phyloP scores from a whole-genome alignment of 2,888 invertebrate species.

The Harpalus rufipes region DNA sequence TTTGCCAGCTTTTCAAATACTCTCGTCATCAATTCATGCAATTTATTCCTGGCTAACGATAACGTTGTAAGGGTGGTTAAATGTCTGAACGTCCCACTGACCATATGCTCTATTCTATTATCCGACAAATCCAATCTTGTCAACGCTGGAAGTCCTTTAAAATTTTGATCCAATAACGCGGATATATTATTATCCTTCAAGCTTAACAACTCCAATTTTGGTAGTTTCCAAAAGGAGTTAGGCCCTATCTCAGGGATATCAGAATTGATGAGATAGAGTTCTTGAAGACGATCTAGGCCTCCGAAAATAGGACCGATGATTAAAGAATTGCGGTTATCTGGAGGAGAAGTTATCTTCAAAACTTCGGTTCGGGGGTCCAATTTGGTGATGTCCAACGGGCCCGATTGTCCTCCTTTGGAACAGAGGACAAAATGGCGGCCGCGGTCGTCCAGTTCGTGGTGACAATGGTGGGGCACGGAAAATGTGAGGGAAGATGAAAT shows the following conservation, averaged over 20 bases:
- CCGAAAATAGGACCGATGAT: slow-evolving; percentile 86
- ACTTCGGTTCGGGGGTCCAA: slow-evolving; percentile 83
- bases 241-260: slow-evolving; percentile 89
- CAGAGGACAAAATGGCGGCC: slow-evolving; percentile 82
- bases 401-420: slow-evolving; percentile 81
- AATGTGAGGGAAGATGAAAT: slow-evolving; percentile 68
- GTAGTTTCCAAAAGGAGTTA: slow-evolving; percentile 88
- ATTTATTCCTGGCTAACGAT: slow-evolving; percentile 84
- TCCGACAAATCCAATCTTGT: slow-evolving; percentile 86
- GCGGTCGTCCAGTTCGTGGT: slow-evolving; percentile 82
- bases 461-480: slow-evolving; percentile 81
- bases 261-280: slow-evolving; percentile 87
- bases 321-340: slow-evolving; percentile 81
- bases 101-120: slow-evolving; percentile 87
- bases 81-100: slow-evolving; percentile 87
- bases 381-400: slow-evolving; percentile 81
- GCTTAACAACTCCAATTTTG: slow-evolving; percentile 80
- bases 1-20: slow-evolving; percentile 85
- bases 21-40: slow-evolving; percentile 83
- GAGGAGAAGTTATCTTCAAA: slow-evolving; percentile 84
- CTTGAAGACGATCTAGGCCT: slow-evolving; percentile 80
- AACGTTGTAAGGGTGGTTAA: slow-evolving; percentile 83
- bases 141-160: slow-evolving; percentile 86
- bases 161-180: slow-evolving; percentile 85
- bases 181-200: slow-evolving; percentile 88